Conservation (phyloP, 2,797 vertebrate genomes). For the Lates japonicus region DNA sequence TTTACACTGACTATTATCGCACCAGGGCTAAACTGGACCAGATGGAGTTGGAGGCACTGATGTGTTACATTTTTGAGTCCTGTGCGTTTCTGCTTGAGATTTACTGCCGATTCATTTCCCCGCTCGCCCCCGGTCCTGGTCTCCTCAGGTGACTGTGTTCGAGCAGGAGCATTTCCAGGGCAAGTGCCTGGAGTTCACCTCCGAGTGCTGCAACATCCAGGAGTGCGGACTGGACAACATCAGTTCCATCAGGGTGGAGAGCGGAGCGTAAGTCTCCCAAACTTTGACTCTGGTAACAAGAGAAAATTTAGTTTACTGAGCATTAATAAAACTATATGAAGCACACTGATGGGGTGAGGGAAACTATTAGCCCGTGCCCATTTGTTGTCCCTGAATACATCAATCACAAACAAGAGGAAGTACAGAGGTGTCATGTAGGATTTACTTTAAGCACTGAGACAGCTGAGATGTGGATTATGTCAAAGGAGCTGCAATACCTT, state of each 20-base stretch:
- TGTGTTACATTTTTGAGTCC: neutral
- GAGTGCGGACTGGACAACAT: conserved; percentile 89
- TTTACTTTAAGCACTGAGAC: neutral
- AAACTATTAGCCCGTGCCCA: no score
- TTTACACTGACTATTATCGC: no score
- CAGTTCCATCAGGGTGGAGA: conserved; percentile 89
- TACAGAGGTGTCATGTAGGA: neutral
- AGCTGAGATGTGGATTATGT: neutral
- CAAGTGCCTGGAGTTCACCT: conserved; percentile 88
- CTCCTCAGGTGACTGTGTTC: conserved; percentile 86
- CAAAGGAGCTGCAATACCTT: neutral
- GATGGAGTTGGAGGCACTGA: no score
- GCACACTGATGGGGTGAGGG: neutral
- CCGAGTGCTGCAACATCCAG: conserved; percentile 88
- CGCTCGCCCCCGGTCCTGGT: neutral
- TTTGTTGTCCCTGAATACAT: neutral
- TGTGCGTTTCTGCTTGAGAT: neutral
- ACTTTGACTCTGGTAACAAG: neutral
- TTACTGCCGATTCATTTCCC: neutral
- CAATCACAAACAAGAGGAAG: neutral
- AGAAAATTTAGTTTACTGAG: no score
- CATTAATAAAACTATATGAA: neutral
- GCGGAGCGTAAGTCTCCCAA: conserved; percentile 86
- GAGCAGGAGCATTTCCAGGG: conserved; percentile 92
- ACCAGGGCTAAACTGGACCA: no score